phyloP scores from a whole-genome alignment of 2,888 invertebrate species.

The Cordilura impudica region DNA sequence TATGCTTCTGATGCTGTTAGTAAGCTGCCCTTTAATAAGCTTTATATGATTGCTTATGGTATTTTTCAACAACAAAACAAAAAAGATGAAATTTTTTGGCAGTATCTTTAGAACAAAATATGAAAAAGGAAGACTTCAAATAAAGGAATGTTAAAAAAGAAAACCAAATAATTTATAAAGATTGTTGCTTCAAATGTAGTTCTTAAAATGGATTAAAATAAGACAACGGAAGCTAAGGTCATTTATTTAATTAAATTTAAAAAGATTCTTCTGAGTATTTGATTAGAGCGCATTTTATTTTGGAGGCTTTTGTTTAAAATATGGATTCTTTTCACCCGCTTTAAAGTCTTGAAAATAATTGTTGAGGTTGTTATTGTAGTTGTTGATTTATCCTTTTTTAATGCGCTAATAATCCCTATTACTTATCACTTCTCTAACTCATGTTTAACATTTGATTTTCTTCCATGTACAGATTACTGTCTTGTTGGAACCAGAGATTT shows the following conservation, averaged over 20 bases:
- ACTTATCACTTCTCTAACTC: conserved; percentile 48
- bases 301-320: neutral
- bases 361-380: conserved; percentile 27
- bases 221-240: neutral
- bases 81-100: conserved; percentile 11
- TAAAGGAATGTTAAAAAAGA: neutral
- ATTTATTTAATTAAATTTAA: conserved; percentile 43
- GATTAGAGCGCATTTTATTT: conserved; percentile 15
- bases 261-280: conserved; percentile 8
- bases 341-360: conserved; percentile 42
- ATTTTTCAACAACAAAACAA: neutral
- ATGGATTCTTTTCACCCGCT: conserved; percentile 7
- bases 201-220: neutral
- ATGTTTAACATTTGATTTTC: conserved; percentile 51
- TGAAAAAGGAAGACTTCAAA: neutral
- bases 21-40: conserved; percentile 52
- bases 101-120: no score
- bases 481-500: neutral
- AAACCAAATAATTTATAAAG: conserved; percentile 35
- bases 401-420: conserved; percentile 62
- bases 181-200: conserved; percentile 21
- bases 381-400: conserved; percentile 60
- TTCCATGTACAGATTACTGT: no score
- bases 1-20: conserved; percentile 26
- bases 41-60: conserved; percentile 33